phyloP scores from a whole-genome alignment of 2,113 vertebrate species.

The Himantopus leucocephalus region DNA sequence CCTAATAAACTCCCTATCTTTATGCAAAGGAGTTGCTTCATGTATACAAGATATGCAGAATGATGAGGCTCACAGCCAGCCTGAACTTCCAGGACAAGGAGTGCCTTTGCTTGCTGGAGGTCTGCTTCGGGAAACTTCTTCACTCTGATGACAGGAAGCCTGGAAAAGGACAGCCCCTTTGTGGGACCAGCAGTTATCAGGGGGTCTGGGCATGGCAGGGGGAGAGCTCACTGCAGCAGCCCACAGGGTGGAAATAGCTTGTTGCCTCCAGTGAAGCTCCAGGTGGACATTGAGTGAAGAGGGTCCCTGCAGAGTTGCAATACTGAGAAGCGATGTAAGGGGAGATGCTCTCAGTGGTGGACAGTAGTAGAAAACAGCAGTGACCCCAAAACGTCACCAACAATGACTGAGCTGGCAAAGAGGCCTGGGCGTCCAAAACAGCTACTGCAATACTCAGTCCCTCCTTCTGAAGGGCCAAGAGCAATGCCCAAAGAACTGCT shows the following conservation, averaged over 20 bases:
- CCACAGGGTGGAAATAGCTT: not conserved
- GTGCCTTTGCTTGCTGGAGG: not conserved
- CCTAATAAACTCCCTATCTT: conserved; percentile 61
- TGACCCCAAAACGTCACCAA: not conserved
- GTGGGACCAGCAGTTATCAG: not conserved
- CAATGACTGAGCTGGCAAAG: not conserved
- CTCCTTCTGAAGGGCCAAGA: not conserved
- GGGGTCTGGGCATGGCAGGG: not conserved
- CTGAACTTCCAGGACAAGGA: not conserved
- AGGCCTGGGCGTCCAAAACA: not conserved
- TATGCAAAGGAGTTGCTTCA: conserved; percentile 40
- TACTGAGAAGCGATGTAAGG: not conserved
- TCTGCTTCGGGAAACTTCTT: not conserved
- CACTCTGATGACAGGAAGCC: not conserved
- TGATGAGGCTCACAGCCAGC: not conserved
- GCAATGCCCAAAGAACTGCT: not conserved
- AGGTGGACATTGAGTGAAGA: not conserved
- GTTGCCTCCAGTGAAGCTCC: not conserved
- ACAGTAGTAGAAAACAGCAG: not conserved
- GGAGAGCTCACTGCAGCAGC: not conserved
- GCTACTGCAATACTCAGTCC: not conserved
- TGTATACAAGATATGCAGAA: conserved; percentile 12
- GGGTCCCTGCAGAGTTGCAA: not conserved
- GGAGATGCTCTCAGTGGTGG: not conserved
- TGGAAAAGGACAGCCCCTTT: not conserved